Base-by-base conservation (phyloP, 2,113 vertebrate species). In the Tor tambroides region DNA sequence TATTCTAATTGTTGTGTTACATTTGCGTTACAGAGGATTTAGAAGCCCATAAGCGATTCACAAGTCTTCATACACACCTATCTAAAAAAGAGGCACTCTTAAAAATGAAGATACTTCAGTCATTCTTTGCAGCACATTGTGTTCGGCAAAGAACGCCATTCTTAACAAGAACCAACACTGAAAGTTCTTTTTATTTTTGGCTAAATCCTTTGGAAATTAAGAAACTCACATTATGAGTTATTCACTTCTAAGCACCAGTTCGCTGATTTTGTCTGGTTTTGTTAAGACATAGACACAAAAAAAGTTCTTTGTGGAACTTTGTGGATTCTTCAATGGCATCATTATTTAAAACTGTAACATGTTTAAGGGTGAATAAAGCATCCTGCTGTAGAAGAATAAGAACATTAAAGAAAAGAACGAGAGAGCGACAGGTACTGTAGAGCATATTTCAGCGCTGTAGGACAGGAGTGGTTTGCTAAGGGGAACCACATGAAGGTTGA, bases 401-500 rank as follows among this genome's bases (percentile, higher is more conserved):
- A 10, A 67, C 19, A 19, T 69, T 28, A 61, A 61, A 54, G 26
- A 38, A 85, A 69, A 9, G 46, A 30, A 6, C 41, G 23, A 87
- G 54, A 80, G 77, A 51, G 56, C 9, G 69, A 19, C 46, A 67
- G 15, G 38, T 71, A 23, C 28, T 32, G 21, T 30, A 30, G 11
- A 71, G 78, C 17, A 78, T 74, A 54, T 80, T 17, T 26, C 8
- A 80, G 78, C 17, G 71, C 86, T 72, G 35, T 85, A 89, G 80
- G 84, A 86, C 86, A 75, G 61, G 63, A 59, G 87, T 86, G 89
- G 89, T 89, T 89, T 86, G 80, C 75, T 86, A 46, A 74, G 86
- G 79, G 65, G 86, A 88, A 89, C 89, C 89, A 89, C 89, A 89
- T 89, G 87, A 89, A 89, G 89, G 87, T 76, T 71, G 67, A 88